Conservation (phyloP, 2,888 invertebrate genomes). For the Azorinus chamasolen region DNA sequence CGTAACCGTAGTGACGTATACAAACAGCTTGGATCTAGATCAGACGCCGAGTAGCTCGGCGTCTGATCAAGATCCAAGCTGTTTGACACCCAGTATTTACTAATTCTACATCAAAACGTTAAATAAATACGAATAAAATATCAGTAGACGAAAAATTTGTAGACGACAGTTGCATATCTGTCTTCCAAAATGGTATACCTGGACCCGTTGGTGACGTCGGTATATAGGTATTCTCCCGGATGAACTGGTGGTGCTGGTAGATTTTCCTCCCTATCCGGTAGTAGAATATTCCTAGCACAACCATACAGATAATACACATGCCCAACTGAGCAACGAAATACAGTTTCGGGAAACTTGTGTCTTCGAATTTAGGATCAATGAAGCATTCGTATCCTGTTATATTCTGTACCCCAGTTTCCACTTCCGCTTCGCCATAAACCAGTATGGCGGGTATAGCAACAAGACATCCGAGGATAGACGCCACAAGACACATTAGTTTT, state of each 20-base stretch:
- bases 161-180: too few species aligned
- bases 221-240: conserved; percentile 59
- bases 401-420: conserved; percentile 65
- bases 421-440: conserved; percentile 69
- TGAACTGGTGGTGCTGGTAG: conserved; percentile 55
- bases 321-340: conserved; percentile 68
- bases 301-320: conserved; percentile 56
- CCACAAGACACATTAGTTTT: conserved; percentile 62
- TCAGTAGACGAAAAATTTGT: too few species aligned
- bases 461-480: conserved; percentile 66
- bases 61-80: too few species aligned
- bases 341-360: conserved; percentile 63
- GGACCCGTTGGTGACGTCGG: conserved; percentile 6
- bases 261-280: conserved; percentile 65
- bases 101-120: too few species aligned
- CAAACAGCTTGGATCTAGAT: too few species aligned
- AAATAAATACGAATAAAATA: too few species aligned
- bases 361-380: conserved; percentile 59
- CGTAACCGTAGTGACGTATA: too few species aligned
- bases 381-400: conserved; percentile 76
- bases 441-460: conserved; percentile 67
- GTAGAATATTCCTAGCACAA: conserved; percentile 66
- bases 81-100: too few species aligned
- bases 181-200: too few species aligned
- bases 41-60: too few species aligned